These are phyloP conservation scores for Helleia helle DNA, from an alignment of 2,888 invertebrate species.

Conservation along the genomic window DNA sequence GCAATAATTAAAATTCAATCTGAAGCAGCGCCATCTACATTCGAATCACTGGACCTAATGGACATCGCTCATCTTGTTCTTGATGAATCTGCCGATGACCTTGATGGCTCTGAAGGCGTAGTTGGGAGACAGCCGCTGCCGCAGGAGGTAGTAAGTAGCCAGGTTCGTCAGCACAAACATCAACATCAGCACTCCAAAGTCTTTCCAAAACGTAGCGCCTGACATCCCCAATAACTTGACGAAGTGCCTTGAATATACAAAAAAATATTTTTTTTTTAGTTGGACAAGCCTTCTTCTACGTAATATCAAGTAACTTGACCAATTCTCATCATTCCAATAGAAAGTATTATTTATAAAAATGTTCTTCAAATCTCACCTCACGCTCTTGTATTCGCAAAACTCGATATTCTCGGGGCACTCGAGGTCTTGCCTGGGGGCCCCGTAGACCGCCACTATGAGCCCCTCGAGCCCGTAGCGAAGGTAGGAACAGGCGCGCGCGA, in stretches of 20 bases:
- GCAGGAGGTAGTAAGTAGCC: conserved; percentile 80
- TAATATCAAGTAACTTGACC: no score
- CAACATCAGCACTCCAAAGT: conserved; percentile 75
- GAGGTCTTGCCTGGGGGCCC: conserved; percentile 80
- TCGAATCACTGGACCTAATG: conserved; percentile 19
- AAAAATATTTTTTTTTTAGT: no score
- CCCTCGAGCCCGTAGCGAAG: conserved; percentile 88
- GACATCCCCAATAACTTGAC: conserved; percentile 84
- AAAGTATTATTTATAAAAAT: not conserved
- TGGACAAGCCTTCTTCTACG: no score
- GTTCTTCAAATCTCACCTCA: conserved; percentile 64
- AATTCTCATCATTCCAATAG: not conserved
- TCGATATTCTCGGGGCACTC: conserved; percentile 80
- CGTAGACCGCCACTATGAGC: conserved; percentile 85
- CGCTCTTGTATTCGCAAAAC: conserved; percentile 84
- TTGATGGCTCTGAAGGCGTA: conserved; percentile 81
- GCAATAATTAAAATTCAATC: no score
- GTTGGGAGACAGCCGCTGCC: conserved; percentile 80
- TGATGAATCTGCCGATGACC: conserved; percentile 80
- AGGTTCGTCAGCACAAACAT: conserved; percentile 78
- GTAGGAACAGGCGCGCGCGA: conserved; percentile 88
- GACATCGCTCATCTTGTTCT: conserved; percentile 72
- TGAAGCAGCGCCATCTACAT: no score
- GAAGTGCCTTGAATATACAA: conserved; percentile 71
- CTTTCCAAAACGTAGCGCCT: conserved; percentile 78